These are phyloP conservation scores for Metallyticus violacea DNA, from an alignment of 2,888 invertebrate species.

Conservation along the genomic window DNA sequence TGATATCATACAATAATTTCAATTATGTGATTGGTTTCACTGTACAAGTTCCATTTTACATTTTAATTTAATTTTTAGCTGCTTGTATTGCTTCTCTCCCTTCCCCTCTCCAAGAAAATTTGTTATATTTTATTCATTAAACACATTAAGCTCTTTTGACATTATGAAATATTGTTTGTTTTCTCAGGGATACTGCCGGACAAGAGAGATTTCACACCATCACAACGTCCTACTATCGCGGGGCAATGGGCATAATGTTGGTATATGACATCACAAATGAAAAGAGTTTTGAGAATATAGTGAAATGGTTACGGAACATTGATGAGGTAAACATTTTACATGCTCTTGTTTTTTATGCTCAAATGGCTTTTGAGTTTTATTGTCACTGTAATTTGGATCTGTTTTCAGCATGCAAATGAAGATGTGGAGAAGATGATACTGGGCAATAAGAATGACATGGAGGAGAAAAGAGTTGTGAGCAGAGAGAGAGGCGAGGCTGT, in stretches of 20 bases:
- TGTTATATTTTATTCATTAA: not conserved
- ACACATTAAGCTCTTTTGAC: too few relatives aligned
- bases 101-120: too few relatives aligned
- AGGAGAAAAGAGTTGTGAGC: conserved; percentile 88
- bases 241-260: conserved; percentile 97
- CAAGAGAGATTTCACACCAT: conserved; percentile 98
- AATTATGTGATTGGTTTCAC: too few relatives aligned
- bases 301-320: conserved; percentile 97
- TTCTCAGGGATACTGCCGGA: conserved; percentile 79
- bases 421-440: conserved; percentile 99
- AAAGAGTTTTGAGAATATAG: conserved; percentile 97
- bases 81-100: too few relatives aligned
- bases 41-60: too few relatives aligned
- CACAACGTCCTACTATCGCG: conserved; percentile 96
- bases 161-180: too few relatives aligned
- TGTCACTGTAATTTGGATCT: conserved; percentile 25
- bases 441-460: conserved; percentile 98
- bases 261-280: conserved; percentile 97
- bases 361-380: not conserved
- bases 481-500: conserved; percentile 92
- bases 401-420: conserved; percentile 88
- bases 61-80: too few relatives aligned
- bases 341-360: not conserved
- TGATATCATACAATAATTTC: too few relatives aligned
- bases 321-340: conserved; percentile 72